Conservation (phyloP, 2,888 invertebrate species). For the Matsumyia berberina region DNA sequence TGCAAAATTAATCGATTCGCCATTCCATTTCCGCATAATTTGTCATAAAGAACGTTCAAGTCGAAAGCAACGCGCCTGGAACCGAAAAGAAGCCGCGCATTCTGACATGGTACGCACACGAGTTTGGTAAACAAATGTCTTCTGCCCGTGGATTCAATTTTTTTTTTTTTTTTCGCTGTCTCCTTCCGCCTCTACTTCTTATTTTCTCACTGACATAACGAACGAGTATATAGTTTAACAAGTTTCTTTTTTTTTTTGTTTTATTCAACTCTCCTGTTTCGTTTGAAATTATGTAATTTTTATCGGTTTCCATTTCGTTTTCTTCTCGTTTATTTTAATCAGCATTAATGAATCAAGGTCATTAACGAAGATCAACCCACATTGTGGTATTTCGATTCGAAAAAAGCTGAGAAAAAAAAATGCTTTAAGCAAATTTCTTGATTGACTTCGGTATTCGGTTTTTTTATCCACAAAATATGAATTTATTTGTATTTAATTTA, state of each 20-base stretch:
- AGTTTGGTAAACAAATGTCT: conserved; percentile 42
- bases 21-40: conserved; percentile 55
- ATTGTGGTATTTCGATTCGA: conserved; percentile 29
- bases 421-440: conserved; percentile 9
- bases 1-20: conserved; percentile 34
- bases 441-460: conserved; percentile 7
- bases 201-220: conserved; percentile 37
- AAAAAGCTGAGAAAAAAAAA: not conserved
- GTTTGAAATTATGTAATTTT: conserved; percentile 71
- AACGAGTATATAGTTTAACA: conserved; percentile 36
- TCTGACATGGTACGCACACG: conserved; percentile 25
- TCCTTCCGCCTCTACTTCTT: conserved; percentile 9
- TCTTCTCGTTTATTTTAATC: conserved; percentile 63
- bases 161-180: not conserved
- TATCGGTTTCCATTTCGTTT: conserved; percentile 63
- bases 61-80: conserved; percentile 20
- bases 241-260: conserved; percentile 42
- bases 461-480: conserved; percentile 1
- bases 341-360: conserved; percentile 72
- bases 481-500: not conserved
- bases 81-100: conserved; percentile 3
- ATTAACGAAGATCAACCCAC: conserved; percentile 71
- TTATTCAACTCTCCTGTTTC: conserved; percentile 21
- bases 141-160: not conserved
- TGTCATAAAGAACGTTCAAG: conserved; percentile 20